Evolutionary conservation across 2,888 invertebrate genomes (phyloP), one percentile per base, ranked within the genome.

Genomic region (Stramonita haemastoma): DNA sequence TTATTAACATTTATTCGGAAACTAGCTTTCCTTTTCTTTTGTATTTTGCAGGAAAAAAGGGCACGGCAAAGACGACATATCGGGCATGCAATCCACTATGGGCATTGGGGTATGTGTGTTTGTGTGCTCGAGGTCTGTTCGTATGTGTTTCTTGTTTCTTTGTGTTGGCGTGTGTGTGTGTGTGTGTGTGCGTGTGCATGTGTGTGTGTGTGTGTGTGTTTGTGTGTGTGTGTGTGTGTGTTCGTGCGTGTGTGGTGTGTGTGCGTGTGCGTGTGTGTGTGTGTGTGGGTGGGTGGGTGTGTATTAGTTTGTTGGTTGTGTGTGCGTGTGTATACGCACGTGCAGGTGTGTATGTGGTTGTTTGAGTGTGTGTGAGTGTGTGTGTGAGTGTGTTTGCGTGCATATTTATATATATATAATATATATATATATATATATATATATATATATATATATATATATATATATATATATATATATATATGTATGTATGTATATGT

Each of bases 41-140:
- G 0, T n/a, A n/a, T 83, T 60, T 88, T 57, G 79, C 88, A 88
- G 84, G 66, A 88, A 83, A n/a, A 88, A 88, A 36, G 29, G 60
- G 4, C 26, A 98, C 87, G 98, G 97, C 79, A 98, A 98, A 95
- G 97, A 97, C 5, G 90, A 92, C 46, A 46, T 91, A 17, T 87
- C 90, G 32, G 91, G 91, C 89, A 93, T 94, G 92, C 94, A 94
- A 91, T 94, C 94, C 11, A 94, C 95, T 32, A 93, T 93, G 91
- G 94, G 94, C 79, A 90, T 93, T 34, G 91, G 93, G 92, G 94
- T 94, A 91, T 90, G 93, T 91, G 57, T 79, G 46, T 70, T 66
- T 70, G 8, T 19, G 66, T 57, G 11, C 11, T 70, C 8, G 15
- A 34, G 8, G 32, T 34, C 81, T 81, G 19, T 34, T 15, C 29